phyloP scores from a whole-genome alignment of 2,797 vertebrate species.

The Selene dorsalis region DNA sequence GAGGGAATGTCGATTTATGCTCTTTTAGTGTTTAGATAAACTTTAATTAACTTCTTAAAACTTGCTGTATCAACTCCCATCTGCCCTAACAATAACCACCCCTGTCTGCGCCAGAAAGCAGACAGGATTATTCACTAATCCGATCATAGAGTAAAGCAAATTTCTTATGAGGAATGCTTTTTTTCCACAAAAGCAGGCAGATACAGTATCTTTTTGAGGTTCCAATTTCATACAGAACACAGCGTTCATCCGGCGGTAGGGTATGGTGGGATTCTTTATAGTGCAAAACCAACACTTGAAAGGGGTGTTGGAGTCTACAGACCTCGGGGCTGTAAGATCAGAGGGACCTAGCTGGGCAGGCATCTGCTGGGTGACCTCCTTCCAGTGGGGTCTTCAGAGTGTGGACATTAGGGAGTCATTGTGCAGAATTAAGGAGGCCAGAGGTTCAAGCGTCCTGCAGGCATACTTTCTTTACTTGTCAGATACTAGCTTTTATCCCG shows the following conservation, averaged over 20 bases:
- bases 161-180: conserved; percentile 36
- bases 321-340: conserved; percentile 51
- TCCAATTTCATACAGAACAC: conserved; percentile 45
- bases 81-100: conserved; percentile 14
- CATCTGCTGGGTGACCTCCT: conserved; percentile 66
- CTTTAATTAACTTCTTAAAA: conserved; percentile 41
- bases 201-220: conserved; percentile 15
- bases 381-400: conserved; percentile 46
- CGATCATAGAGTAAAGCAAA: conserved; percentile 38
- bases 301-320: conserved; percentile 27
- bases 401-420: conserved; percentile 61
- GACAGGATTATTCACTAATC: conserved; percentile 38
- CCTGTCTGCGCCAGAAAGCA: conserved; percentile 11
- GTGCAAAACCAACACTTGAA: conserved; percentile 50
- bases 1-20: conserved; percentile 5
- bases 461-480: conserved; percentile 44
- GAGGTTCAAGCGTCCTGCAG: conserved; percentile 53
- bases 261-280: conserved; percentile 30
- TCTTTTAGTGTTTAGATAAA: conserved; percentile 29
- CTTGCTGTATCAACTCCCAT: conserved; percentile 35
- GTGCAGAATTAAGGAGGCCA: conserved; percentile 54
- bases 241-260: conserved; percentile 32
- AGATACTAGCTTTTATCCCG: conserved; percentile 36
- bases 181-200: conserved; percentile 42
- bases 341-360: conserved; percentile 48